Evolutionary conservation across 2,797 vertebrate genomes (phyloP).

Genomic region (Sebastes hubbsi): DNA sequence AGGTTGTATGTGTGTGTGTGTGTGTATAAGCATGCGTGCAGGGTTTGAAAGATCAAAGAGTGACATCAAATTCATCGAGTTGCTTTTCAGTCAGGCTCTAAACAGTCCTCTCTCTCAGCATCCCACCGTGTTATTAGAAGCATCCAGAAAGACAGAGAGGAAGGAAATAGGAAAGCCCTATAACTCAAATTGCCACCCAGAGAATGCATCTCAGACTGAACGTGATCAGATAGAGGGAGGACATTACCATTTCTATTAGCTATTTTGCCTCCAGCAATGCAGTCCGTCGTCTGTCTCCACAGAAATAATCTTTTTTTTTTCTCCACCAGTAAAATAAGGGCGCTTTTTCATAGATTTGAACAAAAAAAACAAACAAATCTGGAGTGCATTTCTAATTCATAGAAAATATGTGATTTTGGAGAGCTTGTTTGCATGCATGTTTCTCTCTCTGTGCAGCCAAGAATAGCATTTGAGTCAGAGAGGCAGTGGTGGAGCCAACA

Average conservation of each 20-base stretch:
- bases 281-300: conserved; percentile 24
- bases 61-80: conserved; percentile 53
- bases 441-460: conserved; percentile 15
- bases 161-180: conserved; percentile 56
- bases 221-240: conserved; percentile 64
- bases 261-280: conserved; percentile 58
- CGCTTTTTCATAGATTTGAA: conserved; percentile 34
- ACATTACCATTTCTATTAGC: conserved; percentile 76
- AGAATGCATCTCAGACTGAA: conserved; percentile 59
- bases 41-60: conserved; percentile 49
- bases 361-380: neutral
- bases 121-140: conserved; percentile 60
- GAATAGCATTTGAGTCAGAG: conserved; percentile 34
- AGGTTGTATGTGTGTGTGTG: neutral
- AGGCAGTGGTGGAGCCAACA: conserved; percentile 30
- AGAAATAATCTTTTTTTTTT: conserved; percentile 40
- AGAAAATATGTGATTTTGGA: conserved; percentile 34
- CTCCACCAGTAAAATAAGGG: conserved; percentile 32
- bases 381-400: conserved; percentile 46
- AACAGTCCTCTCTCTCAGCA: conserved; percentile 52
- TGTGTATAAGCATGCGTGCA: neutral
- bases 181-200: conserved; percentile 67
- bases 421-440: conserved; percentile 10
- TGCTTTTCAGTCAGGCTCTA: conserved; percentile 50
- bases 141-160: conserved; percentile 48